Evolutionary conservation across 2,797 vertebrate species (phyloP).

Genomic region (Gymnodraco acuticeps): DNA sequence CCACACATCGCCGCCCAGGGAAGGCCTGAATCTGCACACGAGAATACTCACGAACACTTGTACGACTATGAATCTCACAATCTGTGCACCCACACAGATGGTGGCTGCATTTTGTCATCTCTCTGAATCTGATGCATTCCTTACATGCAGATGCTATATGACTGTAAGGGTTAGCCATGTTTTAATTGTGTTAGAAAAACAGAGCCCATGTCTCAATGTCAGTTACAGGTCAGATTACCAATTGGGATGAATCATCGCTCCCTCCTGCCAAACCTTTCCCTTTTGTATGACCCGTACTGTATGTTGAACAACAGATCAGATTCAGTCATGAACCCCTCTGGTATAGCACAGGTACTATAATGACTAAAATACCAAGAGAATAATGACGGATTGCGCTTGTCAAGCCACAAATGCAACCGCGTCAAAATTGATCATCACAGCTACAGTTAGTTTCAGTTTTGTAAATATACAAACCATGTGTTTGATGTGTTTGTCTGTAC

Average conservation of each 20-base stretch:
- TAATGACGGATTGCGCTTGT: not conserved
- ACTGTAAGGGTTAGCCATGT: conserved; percentile 21
- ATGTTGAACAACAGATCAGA: conserved; percentile 17
- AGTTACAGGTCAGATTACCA: conserved; percentile 21
- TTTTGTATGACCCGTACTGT: conserved; percentile 23
- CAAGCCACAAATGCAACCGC: conserved; percentile 17
- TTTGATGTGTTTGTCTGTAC: conserved; percentile 45
- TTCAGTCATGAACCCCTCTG: not conserved
- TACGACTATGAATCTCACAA: conserved; percentile 47
- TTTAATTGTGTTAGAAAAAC: not conserved
- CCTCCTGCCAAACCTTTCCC: conserved; percentile 17
- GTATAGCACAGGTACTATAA: conserved; percentile 22
- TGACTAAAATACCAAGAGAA: conserved; percentile 6
- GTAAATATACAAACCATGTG: conserved; percentile 26
- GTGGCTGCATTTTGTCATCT: conserved; percentile 50
- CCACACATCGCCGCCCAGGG: conserved; percentile 62
- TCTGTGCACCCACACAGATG: conserved; percentile 65
- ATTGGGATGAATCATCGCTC: conserved; percentile 8
- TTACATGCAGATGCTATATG: conserved; percentile 47
- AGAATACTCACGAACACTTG: conserved; percentile 50
- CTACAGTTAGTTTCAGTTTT: conserved; percentile 40
- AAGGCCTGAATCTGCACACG: conserved; percentile 60
- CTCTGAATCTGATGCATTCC: conserved; percentile 35
- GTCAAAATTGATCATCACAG: conserved; percentile 25
- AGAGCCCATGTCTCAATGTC: not conserved